A percentile compares a stretch with the other conserved stretches of the same genome.
Conservation (phyloP, 2,113 vertebrate genomes). For the Jacana jacana region DNA sequence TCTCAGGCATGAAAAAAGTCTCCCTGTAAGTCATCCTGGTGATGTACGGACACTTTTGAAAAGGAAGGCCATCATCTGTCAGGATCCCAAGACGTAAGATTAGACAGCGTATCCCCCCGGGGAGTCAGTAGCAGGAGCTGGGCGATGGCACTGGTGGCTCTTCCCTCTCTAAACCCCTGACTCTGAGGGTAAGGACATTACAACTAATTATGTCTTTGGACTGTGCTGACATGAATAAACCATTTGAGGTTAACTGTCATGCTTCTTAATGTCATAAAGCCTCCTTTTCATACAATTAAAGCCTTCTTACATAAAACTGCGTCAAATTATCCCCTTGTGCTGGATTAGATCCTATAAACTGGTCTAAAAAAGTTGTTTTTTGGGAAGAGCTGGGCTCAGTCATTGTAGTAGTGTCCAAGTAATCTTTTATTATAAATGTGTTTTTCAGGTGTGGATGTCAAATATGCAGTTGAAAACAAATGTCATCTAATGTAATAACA, state of each 20-base stretch:
- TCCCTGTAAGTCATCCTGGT: background rate
- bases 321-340: background rate
- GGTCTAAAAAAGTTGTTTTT: background rate
- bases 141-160: background rate
- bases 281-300: conserved; percentile 26
- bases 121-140: background rate
- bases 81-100: background rate
- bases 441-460: background rate
- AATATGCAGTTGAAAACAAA: background rate
- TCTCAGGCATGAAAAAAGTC: background rate
- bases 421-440: background rate
- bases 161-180: background rate
- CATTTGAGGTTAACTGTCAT: conserved; percentile 45
- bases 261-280: conserved; percentile 25
- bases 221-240: conserved; percentile 35
- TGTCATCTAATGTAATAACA: background rate
- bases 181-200: conserved; percentile 15
- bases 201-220: conserved; percentile 40
- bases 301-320: conserved; percentile 17
- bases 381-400: background rate
- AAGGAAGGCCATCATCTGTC: background rate
- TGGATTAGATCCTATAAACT: background rate
- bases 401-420: background rate
- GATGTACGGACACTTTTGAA: background rate
- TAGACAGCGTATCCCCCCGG: background rate